Evolutionary conservation across 2,113 vertebrate genomes (phyloP).

Genomic region (Porphyrio hochstetteri): DNA sequence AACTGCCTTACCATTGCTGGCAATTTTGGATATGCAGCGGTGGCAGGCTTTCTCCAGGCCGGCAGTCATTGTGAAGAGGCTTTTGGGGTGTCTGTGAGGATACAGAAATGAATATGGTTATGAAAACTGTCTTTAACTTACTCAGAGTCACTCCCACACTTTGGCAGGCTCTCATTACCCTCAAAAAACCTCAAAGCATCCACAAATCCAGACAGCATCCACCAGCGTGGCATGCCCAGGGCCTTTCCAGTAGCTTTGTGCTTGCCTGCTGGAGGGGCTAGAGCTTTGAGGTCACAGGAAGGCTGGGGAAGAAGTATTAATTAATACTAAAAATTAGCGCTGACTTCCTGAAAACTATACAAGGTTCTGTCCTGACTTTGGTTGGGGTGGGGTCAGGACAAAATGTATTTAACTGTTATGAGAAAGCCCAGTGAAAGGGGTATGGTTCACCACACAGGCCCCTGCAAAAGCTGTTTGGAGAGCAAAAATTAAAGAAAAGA

Average conservation of each 20-base stretch:
- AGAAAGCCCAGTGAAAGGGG: not conserved
- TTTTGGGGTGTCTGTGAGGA: not conserved
- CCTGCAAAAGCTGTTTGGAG: not conserved
- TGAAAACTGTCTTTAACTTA: not conserved
- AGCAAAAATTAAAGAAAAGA: not conserved
- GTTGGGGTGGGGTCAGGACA: not conserved
- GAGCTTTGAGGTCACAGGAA: not conserved
- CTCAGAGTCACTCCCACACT: not conserved
- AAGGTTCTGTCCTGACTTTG: not conserved
- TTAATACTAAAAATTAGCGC: too few species aligned
- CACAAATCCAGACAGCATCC: not conserved
- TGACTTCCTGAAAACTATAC: not conserved
- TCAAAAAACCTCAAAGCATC: not conserved
- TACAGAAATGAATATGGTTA: not conserved
- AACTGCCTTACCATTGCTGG: slow-evolving; percentile 73
- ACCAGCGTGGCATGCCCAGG: not conserved
- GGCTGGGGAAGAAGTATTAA: not conserved
- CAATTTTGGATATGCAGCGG: slow-evolving; percentile 70
- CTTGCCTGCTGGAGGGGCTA: not conserved
- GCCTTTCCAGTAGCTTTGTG: not conserved
- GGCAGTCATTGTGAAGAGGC: slow-evolving; percentile 45
- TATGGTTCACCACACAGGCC: not conserved
- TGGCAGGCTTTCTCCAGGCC: slow-evolving; percentile 76
- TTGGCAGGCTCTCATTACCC: not conserved
- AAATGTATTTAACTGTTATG: not conserved